Base-by-base conservation (phyloP, 2,888 invertebrate species). In the Epirrhoe alternata region DNA sequence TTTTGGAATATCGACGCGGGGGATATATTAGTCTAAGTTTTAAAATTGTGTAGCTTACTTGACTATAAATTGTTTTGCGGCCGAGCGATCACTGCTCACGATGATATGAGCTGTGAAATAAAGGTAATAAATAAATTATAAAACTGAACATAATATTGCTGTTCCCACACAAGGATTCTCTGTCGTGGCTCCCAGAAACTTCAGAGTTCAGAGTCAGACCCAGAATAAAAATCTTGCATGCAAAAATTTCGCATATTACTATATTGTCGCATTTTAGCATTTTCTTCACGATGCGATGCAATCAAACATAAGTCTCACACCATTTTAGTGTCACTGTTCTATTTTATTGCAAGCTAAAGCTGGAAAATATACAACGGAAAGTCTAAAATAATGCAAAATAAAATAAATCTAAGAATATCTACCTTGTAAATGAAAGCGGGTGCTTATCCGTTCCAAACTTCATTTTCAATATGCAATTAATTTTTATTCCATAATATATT, bases 71-170 rank as follows among this genome's bases (percentile, higher is more conserved):
- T 86, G 81, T 80, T 80, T 83, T 87, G 90, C 87, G 90, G 92
- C 91, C 89, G 90, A 87, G 76, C 73, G 76, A 84, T 88, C 90
- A 89, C 90, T 85, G 93, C 93, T 94, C 94, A 94, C 93, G 94
- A 91, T 84, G 94, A 92, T 90, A 93, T 94, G 88, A 94, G 93
- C 94, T 94, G 93, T 54, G 76, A 80, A 70, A 61, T 66, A 64
- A 68, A 50, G 6, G 12, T 45, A 33, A 12, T 59, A 14, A 6
- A 16, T 16, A 47, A 6, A 47, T 16, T 47, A 8, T 35, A 35
- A 24, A 1, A 24, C 24, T 3, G 1, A 24, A 24, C 24, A 24
- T 24, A 3, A 24, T 24, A 24, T 24, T 24, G 3, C 24, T 24
- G 24, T 24, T 2, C 24, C 24, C 24, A 24, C 24, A 2, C 24